A percentile compares a stretch with the other conserved stretches of the same genome.
Evolutionary conservation across 2,888 invertebrate genomes (phyloP).

Genomic region (Chymomyza procnemis): DNA sequence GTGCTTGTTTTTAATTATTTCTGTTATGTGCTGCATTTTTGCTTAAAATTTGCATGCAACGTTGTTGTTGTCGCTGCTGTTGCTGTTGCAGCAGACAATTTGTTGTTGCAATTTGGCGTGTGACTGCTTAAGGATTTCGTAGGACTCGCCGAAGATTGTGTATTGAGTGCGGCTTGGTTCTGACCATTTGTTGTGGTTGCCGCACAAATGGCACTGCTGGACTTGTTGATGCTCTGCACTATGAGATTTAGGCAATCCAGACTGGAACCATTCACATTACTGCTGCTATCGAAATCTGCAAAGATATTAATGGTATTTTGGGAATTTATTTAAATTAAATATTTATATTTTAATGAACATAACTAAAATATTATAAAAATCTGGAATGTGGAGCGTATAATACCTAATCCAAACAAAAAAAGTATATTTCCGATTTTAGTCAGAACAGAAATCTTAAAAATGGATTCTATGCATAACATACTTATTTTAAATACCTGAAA

Average conservation of each 20-base stretch:
- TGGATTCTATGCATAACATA: too few species aligned
- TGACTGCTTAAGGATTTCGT: slow-evolving; percentile 16
- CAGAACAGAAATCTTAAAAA: too few species aligned
- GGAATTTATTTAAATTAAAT: too few species aligned
- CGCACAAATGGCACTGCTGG: slow-evolving; percentile 31
- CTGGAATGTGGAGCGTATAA: too few species aligned
- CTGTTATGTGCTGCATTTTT: slow-evolving; percentile 75
- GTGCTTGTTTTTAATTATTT: slow-evolving; percentile 26
- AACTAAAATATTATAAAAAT: too few species aligned
- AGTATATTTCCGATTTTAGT: too few species aligned
- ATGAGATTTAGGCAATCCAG: slow-evolving; percentile 85
- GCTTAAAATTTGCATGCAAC: slow-evolving; percentile 74
- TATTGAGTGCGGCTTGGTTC: slow-evolving; percentile 31
- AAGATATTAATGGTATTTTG: slow-evolving; percentile 24
- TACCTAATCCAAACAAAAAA: too few species aligned
- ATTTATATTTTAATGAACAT: too few species aligned
- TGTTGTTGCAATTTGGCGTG: background rate
- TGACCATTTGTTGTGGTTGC: slow-evolving; percentile 36
- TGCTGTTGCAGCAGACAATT: background rate
- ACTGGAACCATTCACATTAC: slow-evolving; percentile 80
- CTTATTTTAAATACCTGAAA: too few species aligned
- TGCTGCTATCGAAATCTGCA: slow-evolving; percentile 79
- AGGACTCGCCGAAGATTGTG: slow-evolving; percentile 13
- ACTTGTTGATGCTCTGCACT: slow-evolving; percentile 83
- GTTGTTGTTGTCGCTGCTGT: slow-evolving; percentile 28